Evolutionary conservation across 2,888 invertebrate genomes (phyloP), one percentile per base, ranked within the genome.

Genomic region (Limnephilus marmoratus): DNA sequence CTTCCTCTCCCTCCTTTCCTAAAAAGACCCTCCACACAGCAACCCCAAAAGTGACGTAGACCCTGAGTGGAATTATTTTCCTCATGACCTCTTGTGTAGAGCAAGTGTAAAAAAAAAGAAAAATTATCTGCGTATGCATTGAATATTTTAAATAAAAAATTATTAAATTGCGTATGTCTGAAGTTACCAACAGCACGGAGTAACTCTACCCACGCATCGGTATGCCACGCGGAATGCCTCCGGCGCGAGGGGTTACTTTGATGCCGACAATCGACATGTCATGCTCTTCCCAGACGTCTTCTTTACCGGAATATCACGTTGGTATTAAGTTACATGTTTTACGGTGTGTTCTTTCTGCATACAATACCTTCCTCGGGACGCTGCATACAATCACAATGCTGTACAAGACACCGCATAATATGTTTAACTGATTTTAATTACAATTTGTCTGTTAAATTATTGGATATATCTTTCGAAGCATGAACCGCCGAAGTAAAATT

Each of bases 171-270:
- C 41, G n/a, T 45, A 85, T 85, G 5, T 45, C 85, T 85, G 85
- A 12, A n/a, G 34, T 41, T 45, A 85, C 85, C 85, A 45, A 37
- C n/a, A 45, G 41, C 45, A 13, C 37, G 13, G n/a, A 68, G 53
- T 68, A 24, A 68, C 0, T 68, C 24, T 68, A 24, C 53, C 53
- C 41, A 85, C 85, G 85, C 85, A n/a, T 37, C 24, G 85, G 85
- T 85, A 85, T 85, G 85, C 85, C 85, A 41, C 85, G 41, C 85
- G 85, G 85, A 85, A 85, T 37, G 85, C 41, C 53, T 68, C 83
- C 34, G 37, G 85, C 41, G 29, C 85, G 41, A n/a, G 85, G 85
- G 85, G 41, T 85, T n/a, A 85, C 85, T 85, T 29, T 37, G 31
- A 37, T 34, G 83, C 83, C 83, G 83, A 83, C 83, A 83, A 68